Percentiles rank a stretch among this genome's conserved stretches.
Conservation (phyloP, 2,888 invertebrate species). For the Cotesia congregata region DNA sequence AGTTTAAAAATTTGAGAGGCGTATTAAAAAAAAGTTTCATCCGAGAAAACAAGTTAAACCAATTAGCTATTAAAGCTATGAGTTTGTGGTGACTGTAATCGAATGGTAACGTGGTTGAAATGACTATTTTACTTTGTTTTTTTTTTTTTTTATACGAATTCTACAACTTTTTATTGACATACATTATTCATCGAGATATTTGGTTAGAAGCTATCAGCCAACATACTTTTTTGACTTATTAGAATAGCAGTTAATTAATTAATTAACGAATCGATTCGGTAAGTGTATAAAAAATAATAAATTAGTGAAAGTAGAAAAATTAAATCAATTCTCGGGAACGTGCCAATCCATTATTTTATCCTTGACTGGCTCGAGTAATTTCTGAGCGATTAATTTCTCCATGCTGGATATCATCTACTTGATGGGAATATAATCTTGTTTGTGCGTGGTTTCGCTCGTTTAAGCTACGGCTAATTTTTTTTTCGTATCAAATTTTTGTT, state of each 20-base stretch:
- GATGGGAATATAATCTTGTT: conserved; percentile 66
- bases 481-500: conserved; percentile 29
- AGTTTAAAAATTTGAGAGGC: conserved; percentile 39
- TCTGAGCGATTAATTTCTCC: conserved; percentile 50
- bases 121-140: conserved; percentile 14
- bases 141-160: not conserved
- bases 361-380: conserved; percentile 37
- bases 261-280: conserved; percentile 31
- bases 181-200: conserved; percentile 18
- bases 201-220: not conserved
- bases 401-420: conserved; percentile 49
- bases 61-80: conserved; percentile 41
- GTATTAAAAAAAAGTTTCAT: conserved; percentile 40
- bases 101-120: not conserved
- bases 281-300: conserved; percentile 8
- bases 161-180: not conserved
- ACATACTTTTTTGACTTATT: conserved; percentile 3
- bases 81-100: conserved; percentile 35
- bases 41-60: conserved; percentile 37
- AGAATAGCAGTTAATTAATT: conserved; percentile 1
- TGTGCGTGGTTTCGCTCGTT: conserved; percentile 64
- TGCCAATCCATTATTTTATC: conserved; percentile 41
- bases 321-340: conserved; percentile 21
- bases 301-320: conserved; percentile 18
- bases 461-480: conserved; percentile 46